These are phyloP conservation scores for Aplodontia rufa DNA, from an alignment of 2,113 vertebrate species.

Conservation along the genomic window DNA sequence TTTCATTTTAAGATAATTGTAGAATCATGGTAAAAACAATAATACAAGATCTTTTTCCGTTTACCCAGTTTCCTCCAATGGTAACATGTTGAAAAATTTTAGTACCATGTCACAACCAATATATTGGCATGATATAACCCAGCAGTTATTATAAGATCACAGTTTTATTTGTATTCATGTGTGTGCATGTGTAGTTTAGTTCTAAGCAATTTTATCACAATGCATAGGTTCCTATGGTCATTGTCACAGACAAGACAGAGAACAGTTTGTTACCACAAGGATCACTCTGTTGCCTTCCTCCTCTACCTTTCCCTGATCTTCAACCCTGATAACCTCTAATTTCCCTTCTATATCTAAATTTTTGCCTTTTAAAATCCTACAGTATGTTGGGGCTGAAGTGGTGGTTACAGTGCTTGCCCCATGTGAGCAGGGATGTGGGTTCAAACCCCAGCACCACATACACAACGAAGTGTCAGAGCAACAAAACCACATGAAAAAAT, in stretches of 20 bases:
- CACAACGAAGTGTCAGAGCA: too few relatives aligned
- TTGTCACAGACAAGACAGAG: not conserved
- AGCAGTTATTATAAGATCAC: not conserved
- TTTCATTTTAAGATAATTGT: constrained; percentile 3
- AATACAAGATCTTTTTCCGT: not conserved
- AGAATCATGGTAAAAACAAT: constrained; percentile 1
- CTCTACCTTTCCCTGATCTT: not conserved
- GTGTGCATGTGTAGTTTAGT: not conserved
- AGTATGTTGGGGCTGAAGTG: too few relatives aligned
- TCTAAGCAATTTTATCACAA: not conserved
- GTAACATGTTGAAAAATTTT: not conserved
- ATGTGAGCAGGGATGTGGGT: too few relatives aligned
- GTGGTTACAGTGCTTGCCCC: too few relatives aligned
- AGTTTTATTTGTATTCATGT: not conserved
- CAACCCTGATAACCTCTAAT: not conserved
- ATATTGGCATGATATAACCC: not conserved
- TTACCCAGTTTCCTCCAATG: constrained; percentile 7
- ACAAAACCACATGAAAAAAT: too few relatives aligned
- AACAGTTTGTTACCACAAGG: not conserved
- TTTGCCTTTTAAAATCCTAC: not conserved
- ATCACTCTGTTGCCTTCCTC: not conserved
- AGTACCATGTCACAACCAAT: not conserved
- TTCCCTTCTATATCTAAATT: not conserved
- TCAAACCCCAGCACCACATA: too few relatives aligned
- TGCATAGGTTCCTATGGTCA: not conserved